Percentiles rank a stretch among this genome's conserved stretches.
Evolutionary conservation across 2,888 invertebrate species (phyloP).

Genomic region (Agonum fuliginosum): DNA sequence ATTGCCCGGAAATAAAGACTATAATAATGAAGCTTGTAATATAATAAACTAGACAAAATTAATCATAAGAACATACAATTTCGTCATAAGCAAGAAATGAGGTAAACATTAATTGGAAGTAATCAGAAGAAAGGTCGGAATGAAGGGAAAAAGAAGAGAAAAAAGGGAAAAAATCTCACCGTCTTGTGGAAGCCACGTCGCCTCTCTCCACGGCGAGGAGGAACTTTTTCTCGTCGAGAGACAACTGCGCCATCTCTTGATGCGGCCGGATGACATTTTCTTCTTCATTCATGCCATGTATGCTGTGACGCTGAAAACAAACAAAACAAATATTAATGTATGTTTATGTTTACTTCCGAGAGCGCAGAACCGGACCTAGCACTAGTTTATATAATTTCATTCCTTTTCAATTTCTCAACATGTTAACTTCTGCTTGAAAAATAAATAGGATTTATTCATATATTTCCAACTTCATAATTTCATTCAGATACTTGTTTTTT

Average conservation of each 20-base stretch:
- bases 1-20: slow-evolving; percentile 7
- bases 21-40: too few relatives aligned
- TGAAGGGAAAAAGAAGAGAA: background rate
- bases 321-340: slow-evolving; percentile 41
- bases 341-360: slow-evolving; percentile 41
- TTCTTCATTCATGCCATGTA: slow-evolving; percentile 95
- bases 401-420: too few relatives aligned
- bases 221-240: slow-evolving; percentile 94
- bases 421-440: too few relatives aligned
- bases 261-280: slow-evolving; percentile 91
- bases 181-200: slow-evolving; percentile 93
- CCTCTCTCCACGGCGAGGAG: slow-evolving; percentile 96
- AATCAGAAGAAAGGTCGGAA: background rate
- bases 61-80: background rate
- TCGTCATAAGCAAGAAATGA: background rate
- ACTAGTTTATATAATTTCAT: background rate
- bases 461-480: too few relatives aligned
- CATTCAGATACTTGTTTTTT: too few relatives aligned
- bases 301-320: slow-evolving; percentile 83
- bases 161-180: slow-evolving; percentile 72
- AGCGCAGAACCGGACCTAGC: background rate
- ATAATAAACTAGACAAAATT: background rate
- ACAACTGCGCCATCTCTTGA: slow-evolving; percentile 89
- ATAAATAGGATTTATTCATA: too few relatives aligned
- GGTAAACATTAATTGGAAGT: slow-evolving; percentile 3